Evolutionary conservation across 2,797 vertebrate species (phyloP).

Genomic region (Cryptoprocta ferox): DNA sequence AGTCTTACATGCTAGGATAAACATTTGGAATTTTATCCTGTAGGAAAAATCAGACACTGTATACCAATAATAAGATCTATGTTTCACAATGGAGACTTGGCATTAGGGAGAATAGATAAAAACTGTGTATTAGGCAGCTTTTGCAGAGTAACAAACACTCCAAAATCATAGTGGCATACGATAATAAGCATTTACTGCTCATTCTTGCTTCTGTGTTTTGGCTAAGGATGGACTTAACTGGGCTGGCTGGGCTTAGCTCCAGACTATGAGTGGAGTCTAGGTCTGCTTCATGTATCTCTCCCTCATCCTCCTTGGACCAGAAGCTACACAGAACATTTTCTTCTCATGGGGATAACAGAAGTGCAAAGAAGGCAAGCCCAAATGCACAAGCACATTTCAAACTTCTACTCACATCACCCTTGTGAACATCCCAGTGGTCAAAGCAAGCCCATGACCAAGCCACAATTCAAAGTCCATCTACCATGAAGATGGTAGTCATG

Average conservation of each 20-base stretch:
- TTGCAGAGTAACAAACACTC: conserved; percentile 2
- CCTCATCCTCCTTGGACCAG: background rate
- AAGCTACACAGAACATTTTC: background rate
- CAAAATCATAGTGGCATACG: background rate
- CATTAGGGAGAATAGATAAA: background rate
- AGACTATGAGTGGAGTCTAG: background rate
- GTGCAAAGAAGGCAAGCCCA: background rate
- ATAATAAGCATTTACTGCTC: background rate
- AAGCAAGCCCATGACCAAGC: background rate
- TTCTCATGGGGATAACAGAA: background rate
- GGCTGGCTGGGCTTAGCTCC: background rate
- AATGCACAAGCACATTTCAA: background rate
- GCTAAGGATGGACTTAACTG: background rate
- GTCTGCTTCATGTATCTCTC: background rate
- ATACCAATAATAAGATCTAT: background rate
- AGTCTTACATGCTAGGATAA: background rate
- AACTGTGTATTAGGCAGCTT: background rate
- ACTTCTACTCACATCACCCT: background rate
- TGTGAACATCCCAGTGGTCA: background rate
- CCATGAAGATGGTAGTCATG: background rate
- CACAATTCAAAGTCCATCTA: background rate
- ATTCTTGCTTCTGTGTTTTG: background rate
- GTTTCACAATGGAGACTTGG: background rate
- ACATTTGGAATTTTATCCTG: background rate
- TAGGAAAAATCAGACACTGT: background rate